Evolutionary conservation across 2,888 invertebrate genomes (phyloP), one percentile per base, ranked within the genome.

Genomic region (Dascillus cervinus): DNA sequence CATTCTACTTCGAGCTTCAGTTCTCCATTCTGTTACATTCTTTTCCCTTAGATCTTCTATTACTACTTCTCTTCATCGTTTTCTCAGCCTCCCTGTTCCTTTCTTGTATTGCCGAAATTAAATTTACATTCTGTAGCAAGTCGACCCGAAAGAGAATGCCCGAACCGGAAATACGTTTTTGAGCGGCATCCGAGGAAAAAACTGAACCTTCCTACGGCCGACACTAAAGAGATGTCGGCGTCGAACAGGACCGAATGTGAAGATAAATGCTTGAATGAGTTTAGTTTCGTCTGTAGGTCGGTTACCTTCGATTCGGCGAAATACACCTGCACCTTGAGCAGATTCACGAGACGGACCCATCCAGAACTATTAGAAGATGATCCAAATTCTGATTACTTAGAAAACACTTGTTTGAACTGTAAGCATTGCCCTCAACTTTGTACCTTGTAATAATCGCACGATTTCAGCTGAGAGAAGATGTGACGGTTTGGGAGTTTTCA

Each of bases 381-480:
- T 57, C 81, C 87, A 2, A 86, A 85, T 57, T 81, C 85, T 1
- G 90, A 91, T 60, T 91, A 91, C 62, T 69, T 91, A 53, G 91
- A 91, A 69, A 91, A 91, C 55, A 87, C 89, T 26, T 91, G 91
- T 59, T 66, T 91, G 6, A 88, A 85, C 56, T 84, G 90, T 89
- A 70, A 61, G n/a, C n/a, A n/a, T n/a, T n/a, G n/a, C n/a, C n/a
- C n/a, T n/a, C n/a, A n/a, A n/a, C n/a, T n/a, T n/a, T n/a, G n/a
- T n/a, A n/a, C n/a, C 8, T 4, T n/a, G 21, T 28, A 6, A 28
- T 17, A 12, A 13, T 8, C 13, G 1, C 8, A 25, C 21, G 4
- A 35, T 56, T 56, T 26, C 49, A 88, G 88, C 85, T 48, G 88
- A 89, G 60, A 70, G 87, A 43, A 75, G 90, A 27, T 90, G 90